Evolutionary conservation across 2,113 vertebrate species (phyloP), one percentile per base, ranked within the genome.

Genomic region (Triplophysa siluroides): DNA sequence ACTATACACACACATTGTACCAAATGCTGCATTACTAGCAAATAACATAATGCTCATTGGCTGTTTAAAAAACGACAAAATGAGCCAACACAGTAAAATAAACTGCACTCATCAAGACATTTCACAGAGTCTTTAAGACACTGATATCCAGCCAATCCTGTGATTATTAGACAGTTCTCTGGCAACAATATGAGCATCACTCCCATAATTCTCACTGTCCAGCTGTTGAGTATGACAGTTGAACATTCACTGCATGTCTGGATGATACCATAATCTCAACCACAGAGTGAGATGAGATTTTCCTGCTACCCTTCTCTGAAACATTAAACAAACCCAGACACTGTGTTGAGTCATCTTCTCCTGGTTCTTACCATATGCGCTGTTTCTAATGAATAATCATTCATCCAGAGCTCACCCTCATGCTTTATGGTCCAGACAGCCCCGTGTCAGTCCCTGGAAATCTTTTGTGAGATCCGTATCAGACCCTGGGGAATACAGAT

Each of bases 261-360:
- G 10, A 33, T 50, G 76, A 86, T 81, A 74, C 21, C 11, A 14
- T 76, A 80, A 77, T 80, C 29, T 50, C 19, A 65, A 58, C 43
- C n/a, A 18, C 8, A 58, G 43, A 45, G 43, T 11, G 43, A 45
- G 43, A 80, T 33, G 23, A 52, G 29, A 4, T 50, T 43, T 68
- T 75, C 62, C 60, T 58, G 9, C 12, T 78, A 76, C 45, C 19
- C 21, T 52, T 66, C 75, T 65, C 16, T 65, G 82, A 76, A 80
- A 79, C 63, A 72, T 73, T 81, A 86, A 86, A 80, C 75, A 86
- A 87, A 86, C 41, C 78, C 66, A 83, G 60, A 79, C 33, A 29
- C 69, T 76, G 29, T 78, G 64, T 83, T 88, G 88, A 91, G 83
- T 88, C 89, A 90, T 86, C 81, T 62, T 68, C 82, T 85, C 87